Evolutionary conservation across 2,797 vertebrate genomes (phyloP), one percentile per base, ranked within the genome.

Genomic region (Ara ararauna): DNA sequence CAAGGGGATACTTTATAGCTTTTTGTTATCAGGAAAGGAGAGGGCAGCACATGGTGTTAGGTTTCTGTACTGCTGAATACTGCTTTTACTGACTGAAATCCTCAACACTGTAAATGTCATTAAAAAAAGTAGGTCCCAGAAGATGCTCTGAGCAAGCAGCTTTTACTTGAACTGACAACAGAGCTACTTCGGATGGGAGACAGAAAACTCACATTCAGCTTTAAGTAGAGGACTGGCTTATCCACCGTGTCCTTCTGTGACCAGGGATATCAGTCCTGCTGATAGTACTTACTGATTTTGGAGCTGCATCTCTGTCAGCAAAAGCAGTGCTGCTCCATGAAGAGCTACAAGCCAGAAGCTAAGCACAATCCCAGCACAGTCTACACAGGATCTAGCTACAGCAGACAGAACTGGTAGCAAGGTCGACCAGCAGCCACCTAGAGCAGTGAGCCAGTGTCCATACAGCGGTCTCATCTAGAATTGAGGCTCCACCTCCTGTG

Each of bases 401-500:
- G 24, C 38, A 51, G 20, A 11, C 4, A 26, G 11, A 68, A 14
- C 29, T 38, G 26, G 4, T 18, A 68, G 32, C 1, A 2, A 9
- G 11, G 4, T 26, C 34, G 40, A 6, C 26, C 32, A 32, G 32
- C 27, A 92, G 22, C 11, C 47, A 50, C 44, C 21, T 19, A 15
- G 5, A 48, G 64, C 51, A 29, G 16, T 10, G 32, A 38, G 13
- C 29, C 29, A 11, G 13, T 15, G 5, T 5, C 62, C 48, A 23
- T 20, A 14, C n/a, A 32, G 9, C 30, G 27, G 13, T 7, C 34
- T 19, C 47, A 13, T 26, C 21, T 21, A 44, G 36, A 50, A 11
- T 38, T 36, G 36, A n/a, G 8, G 16, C 47, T 38, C 26, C 4
- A 8, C 2, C 22, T 4, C 3, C 38, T 7, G 6, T 20, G 4